phyloP scores from a whole-genome alignment of 2,888 invertebrate species.

The Dichetophora obliterata region DNA sequence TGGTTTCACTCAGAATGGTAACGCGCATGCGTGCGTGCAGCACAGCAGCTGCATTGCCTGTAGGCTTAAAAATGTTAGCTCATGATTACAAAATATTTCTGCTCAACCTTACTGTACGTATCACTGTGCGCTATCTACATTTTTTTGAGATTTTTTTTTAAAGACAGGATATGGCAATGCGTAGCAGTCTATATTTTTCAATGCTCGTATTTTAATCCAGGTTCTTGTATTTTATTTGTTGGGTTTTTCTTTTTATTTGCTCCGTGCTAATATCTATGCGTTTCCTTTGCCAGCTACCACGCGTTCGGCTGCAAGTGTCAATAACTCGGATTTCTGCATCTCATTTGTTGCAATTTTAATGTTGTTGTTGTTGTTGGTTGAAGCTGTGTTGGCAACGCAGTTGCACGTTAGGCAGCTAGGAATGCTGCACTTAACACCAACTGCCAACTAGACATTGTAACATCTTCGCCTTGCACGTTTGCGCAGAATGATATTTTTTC shows the following conservation, averaged over 20 bases:
- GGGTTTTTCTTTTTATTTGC: background rate
- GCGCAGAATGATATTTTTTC: background rate
- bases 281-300: constrained; percentile 11
- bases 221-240: background rate
- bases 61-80: background rate
- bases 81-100: background rate
- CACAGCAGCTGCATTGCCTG: constrained; percentile 1
- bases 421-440: constrained; percentile 38
- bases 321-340: constrained; percentile 41
- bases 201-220: background rate
- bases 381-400: background rate
- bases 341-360: constrained; percentile 32
- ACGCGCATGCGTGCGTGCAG: constrained; percentile 4
- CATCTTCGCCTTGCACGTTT: background rate
- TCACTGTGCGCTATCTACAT: background rate
- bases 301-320: constrained; percentile 39
- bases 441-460: constrained; percentile 10
- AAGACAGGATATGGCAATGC: background rate
- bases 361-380: constrained; percentile 6
- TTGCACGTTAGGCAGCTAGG: constrained; percentile 32
- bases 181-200: background rate
- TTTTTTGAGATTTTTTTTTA: background rate
- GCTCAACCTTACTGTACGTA: background rate
- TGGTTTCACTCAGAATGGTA: background rate
- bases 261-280: background rate